Conservation (phyloP, 2,888 invertebrate species). For the Galerucella nymphaeae region DNA sequence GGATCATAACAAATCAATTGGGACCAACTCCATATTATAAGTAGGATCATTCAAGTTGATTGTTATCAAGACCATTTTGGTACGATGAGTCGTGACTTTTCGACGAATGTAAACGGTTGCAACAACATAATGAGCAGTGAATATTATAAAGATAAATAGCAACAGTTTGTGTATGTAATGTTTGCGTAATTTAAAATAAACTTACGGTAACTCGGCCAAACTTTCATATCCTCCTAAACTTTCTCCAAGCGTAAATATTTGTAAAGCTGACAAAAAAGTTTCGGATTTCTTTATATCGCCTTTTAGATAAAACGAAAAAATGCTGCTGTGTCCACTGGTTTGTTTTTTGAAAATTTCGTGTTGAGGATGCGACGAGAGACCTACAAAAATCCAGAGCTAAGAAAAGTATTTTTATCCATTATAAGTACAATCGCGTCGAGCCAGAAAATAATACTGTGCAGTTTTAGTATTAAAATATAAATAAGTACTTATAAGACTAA, state of each 20-base stretch:
- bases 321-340: constrained; percentile 86
- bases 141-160: no score
- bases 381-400: constrained; percentile 60
- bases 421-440: no score
- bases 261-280: constrained; percentile 77
- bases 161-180: background rate
- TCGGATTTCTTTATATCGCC: constrained; percentile 77
- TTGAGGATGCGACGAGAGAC: constrained; percentile 85
- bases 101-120: no score
- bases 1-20: no score
- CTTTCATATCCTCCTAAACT: constrained; percentile 94
- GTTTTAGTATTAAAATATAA: no score
- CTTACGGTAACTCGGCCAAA: constrained; percentile 90
- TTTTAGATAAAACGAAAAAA: constrained; percentile 86
- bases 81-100: no score
- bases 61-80: no score
- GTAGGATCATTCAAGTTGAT: no score
- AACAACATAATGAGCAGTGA: no score
- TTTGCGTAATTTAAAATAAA: constrained; percentile 48
- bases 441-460: no score
- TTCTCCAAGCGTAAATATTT: constrained; percentile 86
- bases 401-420: background rate
- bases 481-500: no score
- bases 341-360: constrained; percentile 81
- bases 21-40: no score